Evolutionary conservation across 2,797 vertebrate species (phyloP), one percentile per base, ranked within the genome.

Genomic region (Sebastolobus altivelis): DNA sequence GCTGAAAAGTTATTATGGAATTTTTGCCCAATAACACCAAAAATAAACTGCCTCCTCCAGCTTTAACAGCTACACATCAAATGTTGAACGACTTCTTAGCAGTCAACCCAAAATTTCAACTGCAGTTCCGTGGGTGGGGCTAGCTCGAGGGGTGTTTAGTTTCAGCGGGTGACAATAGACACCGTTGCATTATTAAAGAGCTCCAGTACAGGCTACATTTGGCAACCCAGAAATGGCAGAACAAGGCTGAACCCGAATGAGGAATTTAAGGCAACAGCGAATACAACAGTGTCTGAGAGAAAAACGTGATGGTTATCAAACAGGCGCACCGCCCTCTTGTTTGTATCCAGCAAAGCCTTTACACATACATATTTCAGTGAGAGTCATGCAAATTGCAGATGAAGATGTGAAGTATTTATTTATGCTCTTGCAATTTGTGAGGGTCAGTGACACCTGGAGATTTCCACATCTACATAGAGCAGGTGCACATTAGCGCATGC

Each of bases 121-220:
- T 82, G 81, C 81, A 80, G 60, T 65, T 88, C 60, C 16, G 84
- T 89, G 86, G 88, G 89, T 68, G 87, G 87, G 83, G 88, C 61
- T 75, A 11, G 89, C 88, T 86, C 5, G 16, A 85, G 89, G 88
- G 82, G 75, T 90, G 87, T 90, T 91, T 88, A 25, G 82, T 85
- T 91, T 88, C 88, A 81, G 76, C 14, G 68, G 86, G 77, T 85
- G 88, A 91, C 85, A 90, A 90, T 9, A 84, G 86, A 88, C 85
- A 61, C 79, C 77, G 60, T 62, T 93, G 82, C 81, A 91, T 93
- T 91, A 93, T 93, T 90, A 62, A 92, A 84, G 37, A 87, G 73
- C 69, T 62, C 72, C 66, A 25, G 72, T 22, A 65, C 63, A 63
- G 67, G 72, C 58, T 78, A 49, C 69, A 40, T 78, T 83, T 80